A percentile compares a stretch with the other conserved stretches of the same genome.
Evolutionary conservation across 2,888 invertebrate species (phyloP).

Genomic region (Tribolium freemani): DNA sequence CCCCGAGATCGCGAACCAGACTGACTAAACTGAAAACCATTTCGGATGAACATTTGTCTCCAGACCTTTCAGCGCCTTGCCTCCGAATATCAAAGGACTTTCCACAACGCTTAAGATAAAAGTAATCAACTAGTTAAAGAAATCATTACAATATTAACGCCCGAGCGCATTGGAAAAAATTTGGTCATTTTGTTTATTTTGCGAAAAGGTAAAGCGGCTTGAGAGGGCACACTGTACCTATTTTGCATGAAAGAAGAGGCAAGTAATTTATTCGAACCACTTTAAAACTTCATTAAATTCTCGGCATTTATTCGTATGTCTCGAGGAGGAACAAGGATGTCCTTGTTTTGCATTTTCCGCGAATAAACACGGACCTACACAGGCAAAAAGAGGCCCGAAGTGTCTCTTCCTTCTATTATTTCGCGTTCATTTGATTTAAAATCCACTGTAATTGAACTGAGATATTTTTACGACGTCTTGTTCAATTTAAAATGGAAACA

Average conservation of each 20-base stretch:
- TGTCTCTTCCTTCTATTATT: slow-evolving; percentile 19
- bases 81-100: slow-evolving; percentile 36
- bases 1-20: slow-evolving; percentile 53
- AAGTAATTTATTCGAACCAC: slow-evolving; percentile 36
- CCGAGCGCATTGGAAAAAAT: background rate
- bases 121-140: slow-evolving; percentile 31
- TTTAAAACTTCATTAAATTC: slow-evolving; percentile 44
- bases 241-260: slow-evolving; percentile 26
- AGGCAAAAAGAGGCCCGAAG: slow-evolving; percentile 3
- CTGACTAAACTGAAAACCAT: slow-evolving; percentile 55
- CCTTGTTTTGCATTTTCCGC: slow-evolving; percentile 41
- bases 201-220: background rate
- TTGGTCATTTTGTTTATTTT: no score
- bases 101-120: slow-evolving; percentile 23
- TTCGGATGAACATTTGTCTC: slow-evolving; percentile 54
- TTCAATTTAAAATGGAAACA: background rate
- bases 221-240: background rate
- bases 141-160: slow-evolving; percentile 6
- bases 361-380: slow-evolving; percentile 36
- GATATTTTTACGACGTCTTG: slow-evolving; percentile 22
- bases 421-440: slow-evolving; percentile 38
- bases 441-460: slow-evolving; percentile 32
- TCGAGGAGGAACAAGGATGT: slow-evolving; percentile 21
- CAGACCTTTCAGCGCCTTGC: slow-evolving; percentile 48
- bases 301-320: slow-evolving; percentile 33